Evolutionary conservation across 2,113 vertebrate species (phyloP).

Genomic region (Synodontis membranacea): DNA sequence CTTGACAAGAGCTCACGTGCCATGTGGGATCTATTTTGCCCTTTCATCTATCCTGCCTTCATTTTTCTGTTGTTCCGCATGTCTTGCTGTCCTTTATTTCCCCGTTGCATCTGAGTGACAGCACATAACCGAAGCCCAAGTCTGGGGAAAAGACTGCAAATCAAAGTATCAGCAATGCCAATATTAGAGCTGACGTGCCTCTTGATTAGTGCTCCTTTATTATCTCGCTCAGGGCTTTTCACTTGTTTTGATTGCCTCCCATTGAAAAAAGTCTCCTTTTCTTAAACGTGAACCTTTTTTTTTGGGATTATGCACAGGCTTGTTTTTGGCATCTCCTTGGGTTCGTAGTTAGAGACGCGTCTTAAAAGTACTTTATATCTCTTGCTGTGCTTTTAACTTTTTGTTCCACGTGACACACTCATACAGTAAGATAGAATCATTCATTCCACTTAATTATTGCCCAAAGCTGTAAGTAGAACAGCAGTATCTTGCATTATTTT

Average conservation of each 20-base stretch:
- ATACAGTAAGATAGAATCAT: neutral
- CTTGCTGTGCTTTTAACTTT: neutral
- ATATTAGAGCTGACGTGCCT: neutral
- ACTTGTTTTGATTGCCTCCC: neutral
- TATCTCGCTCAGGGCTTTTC: neutral
- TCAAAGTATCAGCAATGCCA: neutral
- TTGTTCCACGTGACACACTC: neutral
- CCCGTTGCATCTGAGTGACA: neutral
- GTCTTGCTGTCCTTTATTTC: neutral
- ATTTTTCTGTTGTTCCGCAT: neutral
- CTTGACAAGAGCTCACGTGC: neutral
- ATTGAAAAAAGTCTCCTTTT: slow-evolving; percentile 14
- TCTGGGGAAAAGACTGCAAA: neutral
- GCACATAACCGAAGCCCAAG: neutral
- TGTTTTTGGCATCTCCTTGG: neutral
- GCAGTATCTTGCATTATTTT: neutral
- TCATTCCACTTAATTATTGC: neutral
- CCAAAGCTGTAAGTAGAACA: neutral
- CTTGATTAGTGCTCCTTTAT: slow-evolving; percentile 8
- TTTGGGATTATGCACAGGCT: neutral
- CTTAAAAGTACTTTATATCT: neutral
- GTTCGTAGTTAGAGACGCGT: neutral
- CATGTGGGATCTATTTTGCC: neutral
- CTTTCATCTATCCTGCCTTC: neutral
- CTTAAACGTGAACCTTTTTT: neutral